Conservation (phyloP, 2,113 vertebrate genomes). For the Hassar affinis region DNA sequence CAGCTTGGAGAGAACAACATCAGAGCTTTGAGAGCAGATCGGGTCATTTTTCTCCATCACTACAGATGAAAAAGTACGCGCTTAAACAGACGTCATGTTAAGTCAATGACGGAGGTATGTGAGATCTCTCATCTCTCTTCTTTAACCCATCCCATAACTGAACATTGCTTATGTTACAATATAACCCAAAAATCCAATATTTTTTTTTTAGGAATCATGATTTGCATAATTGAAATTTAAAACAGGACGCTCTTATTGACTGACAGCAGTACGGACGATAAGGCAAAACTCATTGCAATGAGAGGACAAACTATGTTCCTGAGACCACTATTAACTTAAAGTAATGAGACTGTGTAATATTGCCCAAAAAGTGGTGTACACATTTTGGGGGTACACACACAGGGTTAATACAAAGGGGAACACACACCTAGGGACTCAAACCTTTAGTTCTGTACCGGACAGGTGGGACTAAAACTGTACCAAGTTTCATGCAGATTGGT, state of each 20-base stretch:
- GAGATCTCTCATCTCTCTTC: neutral
- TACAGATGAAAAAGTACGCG: conserved; percentile 13
- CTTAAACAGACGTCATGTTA: conserved; percentile 8
- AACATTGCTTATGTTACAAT: neutral
- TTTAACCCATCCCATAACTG: neutral
- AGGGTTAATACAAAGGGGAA: too few relatives aligned
- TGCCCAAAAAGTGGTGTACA: neutral
- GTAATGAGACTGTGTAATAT: neutral
- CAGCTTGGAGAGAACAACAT: conserved; percentile 8
- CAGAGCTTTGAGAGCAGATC: conserved; percentile 29
- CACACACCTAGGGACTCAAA: too few relatives aligned
- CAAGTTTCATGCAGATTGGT: too few relatives aligned
- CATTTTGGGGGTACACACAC: too few relatives aligned
- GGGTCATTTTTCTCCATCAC: conserved; percentile 14
- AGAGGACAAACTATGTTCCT: neutral
- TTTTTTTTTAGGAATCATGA: neutral
- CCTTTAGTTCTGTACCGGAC: too few relatives aligned
- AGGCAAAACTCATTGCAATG: neutral
- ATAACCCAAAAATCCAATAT: neutral
- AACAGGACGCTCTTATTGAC: neutral
- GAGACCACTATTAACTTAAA: neutral
- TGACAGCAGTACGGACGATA: neutral
- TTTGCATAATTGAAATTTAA: neutral
- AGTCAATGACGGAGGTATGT: neutral
- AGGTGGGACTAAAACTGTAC: too few relatives aligned